These are phyloP conservation scores for Ibycter americanus DNA, from an alignment of 2,797 vertebrate species.

Conservation along the genomic window DNA sequence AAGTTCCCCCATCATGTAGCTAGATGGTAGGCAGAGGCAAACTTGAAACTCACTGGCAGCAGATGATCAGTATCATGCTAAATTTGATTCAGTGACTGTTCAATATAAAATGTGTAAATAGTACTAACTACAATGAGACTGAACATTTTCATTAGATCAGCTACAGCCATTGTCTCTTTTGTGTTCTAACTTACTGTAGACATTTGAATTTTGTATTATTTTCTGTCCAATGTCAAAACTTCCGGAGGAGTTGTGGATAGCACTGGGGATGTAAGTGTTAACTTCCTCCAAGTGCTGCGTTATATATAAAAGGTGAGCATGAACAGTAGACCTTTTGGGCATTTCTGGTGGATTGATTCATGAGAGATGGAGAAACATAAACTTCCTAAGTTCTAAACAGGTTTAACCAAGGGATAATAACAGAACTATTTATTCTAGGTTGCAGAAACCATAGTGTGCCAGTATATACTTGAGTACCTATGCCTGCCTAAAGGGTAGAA, in stretches of 20 bases:
- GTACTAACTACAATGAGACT: not conserved
- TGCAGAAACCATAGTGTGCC: not conserved
- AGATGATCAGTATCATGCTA: not conserved
- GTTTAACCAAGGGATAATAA: not conserved
- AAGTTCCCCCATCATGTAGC: not conserved
- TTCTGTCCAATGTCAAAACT: not conserved
- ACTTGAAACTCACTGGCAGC: not conserved
- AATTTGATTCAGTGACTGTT: not conserved
- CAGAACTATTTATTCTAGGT: not conserved
- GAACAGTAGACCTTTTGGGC: not conserved
- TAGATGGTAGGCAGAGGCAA: not conserved
- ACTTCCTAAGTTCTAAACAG: not conserved
- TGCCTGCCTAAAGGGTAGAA: not conserved
- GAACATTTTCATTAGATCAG: not conserved
- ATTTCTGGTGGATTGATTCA: not conserved
- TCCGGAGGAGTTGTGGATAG: not conserved
- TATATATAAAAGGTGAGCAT: not conserved
- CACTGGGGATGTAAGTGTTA: not conserved
- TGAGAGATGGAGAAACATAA: not conserved
- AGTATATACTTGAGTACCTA: not conserved
- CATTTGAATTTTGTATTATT: not conserved
- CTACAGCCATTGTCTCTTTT: not conserved
- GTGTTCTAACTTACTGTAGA: not conserved
- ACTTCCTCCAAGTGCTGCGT: not conserved
- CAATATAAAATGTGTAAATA: not conserved